A percentile compares a stretch with the other conserved stretches of the same genome.
These are phyloP conservation scores for Drosophila cognata DNA, from an alignment of 2,888 invertebrate genomes.

Conservation along the genomic window DNA sequence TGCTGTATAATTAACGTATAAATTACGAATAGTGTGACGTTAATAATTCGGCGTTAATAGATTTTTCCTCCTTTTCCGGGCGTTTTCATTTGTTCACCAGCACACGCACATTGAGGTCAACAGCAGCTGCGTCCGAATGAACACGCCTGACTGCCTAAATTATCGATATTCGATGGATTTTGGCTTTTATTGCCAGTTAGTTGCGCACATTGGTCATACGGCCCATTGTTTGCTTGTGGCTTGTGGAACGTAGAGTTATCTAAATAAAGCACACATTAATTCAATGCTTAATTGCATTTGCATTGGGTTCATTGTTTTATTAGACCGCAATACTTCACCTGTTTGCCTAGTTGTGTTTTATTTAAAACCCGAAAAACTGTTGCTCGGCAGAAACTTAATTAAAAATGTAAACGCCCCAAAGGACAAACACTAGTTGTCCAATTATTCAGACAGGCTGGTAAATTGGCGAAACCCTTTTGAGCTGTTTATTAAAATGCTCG, in stretches of 20 bases:
- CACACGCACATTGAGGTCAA: conserved; percentile 39
- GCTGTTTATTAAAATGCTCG: conserved; percentile 58
- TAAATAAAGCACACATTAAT: conserved; percentile 65
- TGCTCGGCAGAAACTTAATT: conserved; percentile 38
- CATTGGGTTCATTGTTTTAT: conserved; percentile 44
- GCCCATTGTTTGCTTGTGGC: conserved; percentile 34
- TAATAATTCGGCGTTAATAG: conserved; percentile 80
- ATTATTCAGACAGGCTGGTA: conserved; percentile 35
- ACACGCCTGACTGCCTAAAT: conserved; percentile 59
- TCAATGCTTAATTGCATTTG: conserved; percentile 61
- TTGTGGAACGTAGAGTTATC: conserved; percentile 55
- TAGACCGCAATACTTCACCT: conserved; percentile 26
- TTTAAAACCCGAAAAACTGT: conserved; percentile 6
- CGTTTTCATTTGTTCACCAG: conserved; percentile 66
- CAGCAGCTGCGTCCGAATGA: conserved; percentile 19
- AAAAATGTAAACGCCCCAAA: conserved; percentile 37
- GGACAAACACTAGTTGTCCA: conserved; percentile 33
- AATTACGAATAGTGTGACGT: conserved; percentile 79
- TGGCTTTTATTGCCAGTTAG: conserved; percentile 63
- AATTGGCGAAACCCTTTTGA: conserved; percentile 24
- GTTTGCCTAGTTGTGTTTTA: conserved; percentile 14
- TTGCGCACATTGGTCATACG: conserved; percentile 39
- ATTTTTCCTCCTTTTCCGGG: conserved; percentile 62
- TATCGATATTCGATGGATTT: conserved; percentile 78
- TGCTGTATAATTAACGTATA: conserved; percentile 76